Evolutionary conservation across 2,888 invertebrate genomes (phyloP).

Genomic region (Psococerastis gibbosa): DNA sequence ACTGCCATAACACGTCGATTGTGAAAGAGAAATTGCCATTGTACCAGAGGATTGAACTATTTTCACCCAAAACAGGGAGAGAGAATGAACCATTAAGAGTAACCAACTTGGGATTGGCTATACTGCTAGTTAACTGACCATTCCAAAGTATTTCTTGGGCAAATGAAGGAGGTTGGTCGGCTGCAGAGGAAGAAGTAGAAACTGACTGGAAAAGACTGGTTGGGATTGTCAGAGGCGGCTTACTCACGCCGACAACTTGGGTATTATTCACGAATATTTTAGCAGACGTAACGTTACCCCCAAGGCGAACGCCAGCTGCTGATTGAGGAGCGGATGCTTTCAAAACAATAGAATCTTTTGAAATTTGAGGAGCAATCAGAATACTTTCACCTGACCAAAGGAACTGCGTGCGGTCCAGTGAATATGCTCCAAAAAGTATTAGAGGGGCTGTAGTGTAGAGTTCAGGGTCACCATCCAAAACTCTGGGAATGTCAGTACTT

Average conservation of each 20-base stretch:
- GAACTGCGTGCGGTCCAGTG: conserved; percentile 14
- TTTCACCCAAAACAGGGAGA: background rate
- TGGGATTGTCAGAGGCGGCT: background rate
- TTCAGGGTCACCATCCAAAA: background rate
- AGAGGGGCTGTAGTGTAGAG: conserved; percentile 11
- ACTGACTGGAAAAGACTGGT: background rate
- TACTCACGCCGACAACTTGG: background rate
- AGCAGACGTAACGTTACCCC: background rate
- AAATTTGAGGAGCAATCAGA: conserved; percentile 12
- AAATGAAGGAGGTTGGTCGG: conserved; percentile 1
- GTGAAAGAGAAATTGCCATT: conserved; percentile 5
- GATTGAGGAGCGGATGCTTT: background rate
- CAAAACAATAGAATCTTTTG: background rate
- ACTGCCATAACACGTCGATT: background rate
- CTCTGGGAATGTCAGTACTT: background rate
- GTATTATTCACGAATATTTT: background rate
- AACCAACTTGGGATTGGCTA: background rate
- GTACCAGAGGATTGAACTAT: conserved; percentile 3
- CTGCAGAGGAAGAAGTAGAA: conserved; percentile 3
- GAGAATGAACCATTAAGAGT: background rate
- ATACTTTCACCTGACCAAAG: conserved; percentile 15
- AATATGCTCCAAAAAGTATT: conserved; percentile 15
- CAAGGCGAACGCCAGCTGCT: background rate
- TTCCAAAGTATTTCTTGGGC: conserved; percentile 7
- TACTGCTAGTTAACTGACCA: background rate